Base-by-base conservation (phyloP, 2,797 vertebrate genomes). In the Gephyroberyx darwinii region DNA sequence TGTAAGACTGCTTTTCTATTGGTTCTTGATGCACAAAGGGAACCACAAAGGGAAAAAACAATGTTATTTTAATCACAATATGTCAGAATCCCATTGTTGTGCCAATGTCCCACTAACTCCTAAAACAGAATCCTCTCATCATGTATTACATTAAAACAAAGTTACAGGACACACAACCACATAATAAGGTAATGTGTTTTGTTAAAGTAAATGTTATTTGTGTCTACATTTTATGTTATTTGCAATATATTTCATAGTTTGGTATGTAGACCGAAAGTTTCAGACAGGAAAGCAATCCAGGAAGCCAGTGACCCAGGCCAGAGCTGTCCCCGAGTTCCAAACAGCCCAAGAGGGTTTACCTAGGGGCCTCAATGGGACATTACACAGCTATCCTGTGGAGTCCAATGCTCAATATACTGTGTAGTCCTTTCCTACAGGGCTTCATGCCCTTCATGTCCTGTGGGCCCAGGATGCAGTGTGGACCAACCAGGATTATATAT, bases 241-340 rank as follows among this genome's bases (percentile, higher is more conserved):
- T 67, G 60, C 17, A 59, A 52, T 68, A 55, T 77, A 13, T 69
- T 78, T 66, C 71, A 64, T 58, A 56, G 57, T 33, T n/a, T 81
- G 75, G 70, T 86, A 88, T 84, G 75, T 82, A 84, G 76, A 74
- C 60, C 69, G 86, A 71, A 71, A 72, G 33, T 79, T 73, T 81
- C 48, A 65, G 64, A 79, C 50, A 56, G 45, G 75, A 41, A 66
- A 79, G 56, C 81, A 77, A 87, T 81, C 80, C 72, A 61, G 66
- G 84, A 84, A 86, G 61, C 69, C 72, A 74, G 71, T 74, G 65
- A 41, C 55, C 48, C 22, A 20, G 48, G 63, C 66, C 60, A 74
- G 69, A 74, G 67, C 77, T 76, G 66, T 74, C 60, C 77, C 70
- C 69, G 55, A 48, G 62, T 67, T 80, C 58, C 52, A 84, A 77